A percentile compares a stretch with the other conserved stretches of the same genome.
Conservation (phyloP, 2,888 invertebrate genomes). For the Salticus scenicus region DNA sequence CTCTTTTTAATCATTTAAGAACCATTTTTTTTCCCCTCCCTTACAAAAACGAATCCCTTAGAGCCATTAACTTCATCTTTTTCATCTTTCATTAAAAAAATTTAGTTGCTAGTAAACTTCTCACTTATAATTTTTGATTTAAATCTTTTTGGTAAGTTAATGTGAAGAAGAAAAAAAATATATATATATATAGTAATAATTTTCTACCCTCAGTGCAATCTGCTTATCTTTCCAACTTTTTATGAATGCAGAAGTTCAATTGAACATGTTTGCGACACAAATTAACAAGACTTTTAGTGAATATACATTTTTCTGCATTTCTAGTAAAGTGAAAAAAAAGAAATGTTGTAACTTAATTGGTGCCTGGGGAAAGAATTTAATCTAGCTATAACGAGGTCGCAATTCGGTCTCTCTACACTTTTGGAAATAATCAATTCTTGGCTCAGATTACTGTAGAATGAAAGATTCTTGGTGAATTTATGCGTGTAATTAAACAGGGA, state of each 20-base stretch:
- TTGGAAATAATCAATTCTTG: neutral
- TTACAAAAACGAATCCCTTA: no score
- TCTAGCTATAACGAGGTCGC: neutral
- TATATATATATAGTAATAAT: no score
- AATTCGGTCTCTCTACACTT: neutral
- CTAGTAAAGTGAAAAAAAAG: neutral
- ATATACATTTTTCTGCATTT: neutral
- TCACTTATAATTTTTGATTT: neutral
- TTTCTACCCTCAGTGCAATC: no score
- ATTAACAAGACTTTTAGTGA: neutral
- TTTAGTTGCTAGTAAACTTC: no score
- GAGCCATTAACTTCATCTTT: no score
- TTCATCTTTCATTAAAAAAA: no score
- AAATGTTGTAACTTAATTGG: neutral
- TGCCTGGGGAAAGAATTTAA: constrained; percentile 8
- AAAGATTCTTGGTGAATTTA: neutral
- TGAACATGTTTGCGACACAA: neutral
- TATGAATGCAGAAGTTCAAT: no score
- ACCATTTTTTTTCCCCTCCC: no score
- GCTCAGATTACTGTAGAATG: neutral
- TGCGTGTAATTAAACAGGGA: neutral
- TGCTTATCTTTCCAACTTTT: neutral
- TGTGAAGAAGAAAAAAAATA: no score
- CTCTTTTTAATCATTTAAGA: no score
- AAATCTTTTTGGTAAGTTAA: neutral